Evolutionary conservation across 2,888 invertebrate species (phyloP).

Genomic region (Cinara cedri): DNA sequence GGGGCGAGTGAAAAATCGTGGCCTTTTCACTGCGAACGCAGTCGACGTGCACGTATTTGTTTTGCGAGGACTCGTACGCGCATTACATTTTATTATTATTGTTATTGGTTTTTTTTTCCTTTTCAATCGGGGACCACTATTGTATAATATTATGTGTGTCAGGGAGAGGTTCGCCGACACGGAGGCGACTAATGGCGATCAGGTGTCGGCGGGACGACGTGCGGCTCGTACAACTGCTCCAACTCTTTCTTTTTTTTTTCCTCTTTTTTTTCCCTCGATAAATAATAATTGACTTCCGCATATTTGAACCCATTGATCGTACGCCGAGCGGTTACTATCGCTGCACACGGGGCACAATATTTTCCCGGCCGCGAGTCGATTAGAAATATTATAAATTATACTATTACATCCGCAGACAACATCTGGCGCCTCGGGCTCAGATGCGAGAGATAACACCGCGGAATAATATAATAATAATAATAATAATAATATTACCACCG

Average conservation of each 20-base stretch:
- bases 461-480: neutral
- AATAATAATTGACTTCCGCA: slow-evolving; percentile 56
- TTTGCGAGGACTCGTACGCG: slow-evolving; percentile 23
- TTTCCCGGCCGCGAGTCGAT: slow-evolving; percentile 21
- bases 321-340: neutral
- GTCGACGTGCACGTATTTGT: slow-evolving; percentile 30
- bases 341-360: slow-evolving; percentile 7
- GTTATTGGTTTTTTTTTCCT: slow-evolving; percentile 49
- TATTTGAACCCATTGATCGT: slow-evolving; percentile 50
- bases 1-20: slow-evolving; percentile 49
- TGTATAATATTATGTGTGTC: neutral
- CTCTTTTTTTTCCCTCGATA: neutral
- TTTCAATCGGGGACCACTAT: neutral
- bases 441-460: neutral
- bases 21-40: slow-evolving; percentile 33
- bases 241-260: slow-evolving; percentile 36
- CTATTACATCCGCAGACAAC: slow-evolving; percentile 11
- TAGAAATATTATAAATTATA: slow-evolving; percentile 16
- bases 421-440: slow-evolving; percentile 14
- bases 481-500: too few relatives aligned
- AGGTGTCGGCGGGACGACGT: slow-evolving; percentile 42
- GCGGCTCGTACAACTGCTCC: slow-evolving; percentile 21
- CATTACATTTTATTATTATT: slow-evolving; percentile 55
- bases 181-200: slow-evolving; percentile 29
- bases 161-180: slow-evolving; percentile 19